These are phyloP conservation scores for Percopsis transmontana DNA, from an alignment of 2,113 vertebrate species.

Conservation along the genomic window DNA sequence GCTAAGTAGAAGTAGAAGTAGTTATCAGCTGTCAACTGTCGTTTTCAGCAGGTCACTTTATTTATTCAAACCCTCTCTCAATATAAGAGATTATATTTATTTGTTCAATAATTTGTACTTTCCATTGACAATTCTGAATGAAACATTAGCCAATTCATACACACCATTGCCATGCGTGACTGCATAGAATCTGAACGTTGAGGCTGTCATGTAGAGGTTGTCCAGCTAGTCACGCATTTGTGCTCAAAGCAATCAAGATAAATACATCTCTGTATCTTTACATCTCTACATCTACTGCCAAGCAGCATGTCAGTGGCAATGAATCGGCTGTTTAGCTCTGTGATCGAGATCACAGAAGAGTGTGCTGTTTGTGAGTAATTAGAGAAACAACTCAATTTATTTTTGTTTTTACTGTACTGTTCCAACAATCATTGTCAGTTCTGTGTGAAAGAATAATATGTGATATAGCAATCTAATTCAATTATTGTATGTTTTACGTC, in stretches of 20 bases:
- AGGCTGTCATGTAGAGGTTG: not conserved
- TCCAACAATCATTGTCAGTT: too few species aligned
- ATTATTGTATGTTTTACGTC: too few species aligned
- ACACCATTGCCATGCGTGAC: too few species aligned
- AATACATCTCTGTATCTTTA: not conserved
- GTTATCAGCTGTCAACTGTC: slow-evolving; percentile 22
- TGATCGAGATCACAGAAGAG: slow-evolving; percentile 4
- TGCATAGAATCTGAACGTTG: not conserved
- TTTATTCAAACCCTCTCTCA: too few species aligned
- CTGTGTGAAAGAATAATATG: too few species aligned
- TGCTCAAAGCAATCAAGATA: not conserved
- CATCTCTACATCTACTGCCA: not conserved
- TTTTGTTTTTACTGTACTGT: too few species aligned
- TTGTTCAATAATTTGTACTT: not conserved
- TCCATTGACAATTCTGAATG: too few species aligned
- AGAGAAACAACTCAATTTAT: not conserved
- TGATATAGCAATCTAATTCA: too few species aligned
- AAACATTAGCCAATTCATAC: too few species aligned
- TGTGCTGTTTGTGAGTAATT: not conserved
- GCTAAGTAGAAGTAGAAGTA: not conserved
- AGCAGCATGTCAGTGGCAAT: not conserved
- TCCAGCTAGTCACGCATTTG: not conserved
- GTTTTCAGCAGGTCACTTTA: slow-evolving; percentile 3
- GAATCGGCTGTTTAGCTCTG: not conserved
- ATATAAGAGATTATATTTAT: not conserved